A percentile compares a stretch with the other conserved stretches of the same genome.
Evolutionary conservation across 2,888 invertebrate genomes (phyloP).

Genomic region (Epiblema foenella): DNA sequence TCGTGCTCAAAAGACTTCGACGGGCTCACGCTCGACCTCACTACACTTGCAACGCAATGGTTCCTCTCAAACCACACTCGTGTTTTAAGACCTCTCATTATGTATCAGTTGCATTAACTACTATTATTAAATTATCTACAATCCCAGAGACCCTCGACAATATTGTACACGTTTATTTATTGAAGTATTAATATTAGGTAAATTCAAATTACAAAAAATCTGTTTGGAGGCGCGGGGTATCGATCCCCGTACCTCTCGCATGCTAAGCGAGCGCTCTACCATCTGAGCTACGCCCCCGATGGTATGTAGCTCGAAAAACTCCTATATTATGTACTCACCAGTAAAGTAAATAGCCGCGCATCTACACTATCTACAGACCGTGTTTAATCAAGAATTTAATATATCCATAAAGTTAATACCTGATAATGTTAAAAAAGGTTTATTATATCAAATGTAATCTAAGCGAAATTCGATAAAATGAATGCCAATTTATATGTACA

Average conservation of each 20-base stretch:
- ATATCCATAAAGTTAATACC: constrained; percentile 31
- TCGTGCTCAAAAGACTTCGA: no score
- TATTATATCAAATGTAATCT: constrained; percentile 33
- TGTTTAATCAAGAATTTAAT: constrained; percentile 40
- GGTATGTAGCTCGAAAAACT: background rate
- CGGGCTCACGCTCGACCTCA: no score
- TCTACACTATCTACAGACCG: background rate
- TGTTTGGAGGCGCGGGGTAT: constrained; percentile 82
- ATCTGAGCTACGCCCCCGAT: constrained; percentile 78
- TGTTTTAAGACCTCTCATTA: no score
- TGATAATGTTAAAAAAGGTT: constrained; percentile 27
- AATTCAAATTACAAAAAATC: background rate
- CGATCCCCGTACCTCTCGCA: constrained; percentile 85
- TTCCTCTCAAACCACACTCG: no score
- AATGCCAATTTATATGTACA: background rate
- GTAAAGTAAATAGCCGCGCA: background rate
- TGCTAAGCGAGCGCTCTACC: constrained; percentile 82
- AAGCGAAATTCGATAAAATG: background rate
- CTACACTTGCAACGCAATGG: no score
- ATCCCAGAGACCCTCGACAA: no score
- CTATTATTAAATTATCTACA: no score
- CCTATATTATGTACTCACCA: background rate
- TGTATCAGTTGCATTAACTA: no score
- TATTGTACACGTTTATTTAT: no score
- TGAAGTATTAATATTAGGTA: no score